Evolutionary conservation across 2,113 vertebrate genomes (phyloP).

Genomic region (Ibidorhyncha struthersii): DNA sequence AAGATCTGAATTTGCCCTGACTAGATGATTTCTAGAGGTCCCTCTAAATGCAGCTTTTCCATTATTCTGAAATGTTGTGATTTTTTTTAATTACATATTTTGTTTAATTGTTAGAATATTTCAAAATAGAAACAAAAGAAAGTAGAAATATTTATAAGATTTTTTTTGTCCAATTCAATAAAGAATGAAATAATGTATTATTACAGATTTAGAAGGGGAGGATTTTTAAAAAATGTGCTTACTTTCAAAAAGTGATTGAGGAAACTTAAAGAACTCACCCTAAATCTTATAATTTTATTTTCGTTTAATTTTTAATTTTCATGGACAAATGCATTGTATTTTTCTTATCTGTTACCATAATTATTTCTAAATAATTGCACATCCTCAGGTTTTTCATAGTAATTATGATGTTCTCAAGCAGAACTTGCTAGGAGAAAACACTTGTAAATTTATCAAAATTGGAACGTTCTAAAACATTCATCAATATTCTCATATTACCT

Average conservation of each 20-base stretch:
- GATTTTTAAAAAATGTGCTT: accelerated
- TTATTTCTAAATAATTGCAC: background rate
- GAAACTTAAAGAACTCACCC: background rate
- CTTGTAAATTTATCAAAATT: background rate
- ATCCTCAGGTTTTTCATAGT: background rate
- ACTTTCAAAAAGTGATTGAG: background rate
- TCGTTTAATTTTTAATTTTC: background rate
- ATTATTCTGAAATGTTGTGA: background rate
- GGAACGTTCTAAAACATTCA: background rate
- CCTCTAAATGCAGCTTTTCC: background rate
- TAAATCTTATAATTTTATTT: background rate
- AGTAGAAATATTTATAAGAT: background rate
- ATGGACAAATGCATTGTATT: background rate
- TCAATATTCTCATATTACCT: background rate
- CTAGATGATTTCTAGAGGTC: background rate
- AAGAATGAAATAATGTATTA: background rate
- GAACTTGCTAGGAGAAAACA: background rate
- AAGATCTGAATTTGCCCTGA: background rate
- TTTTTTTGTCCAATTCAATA: background rate
- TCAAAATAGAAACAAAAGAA: background rate
- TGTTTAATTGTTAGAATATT: background rate
- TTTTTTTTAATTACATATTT: background rate
- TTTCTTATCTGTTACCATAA: background rate
- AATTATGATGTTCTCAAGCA: background rate
- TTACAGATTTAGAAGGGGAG: background rate